phyloP scores from a whole-genome alignment of 2,797 vertebrate genomes.

The Oreochromis grahami region DNA sequence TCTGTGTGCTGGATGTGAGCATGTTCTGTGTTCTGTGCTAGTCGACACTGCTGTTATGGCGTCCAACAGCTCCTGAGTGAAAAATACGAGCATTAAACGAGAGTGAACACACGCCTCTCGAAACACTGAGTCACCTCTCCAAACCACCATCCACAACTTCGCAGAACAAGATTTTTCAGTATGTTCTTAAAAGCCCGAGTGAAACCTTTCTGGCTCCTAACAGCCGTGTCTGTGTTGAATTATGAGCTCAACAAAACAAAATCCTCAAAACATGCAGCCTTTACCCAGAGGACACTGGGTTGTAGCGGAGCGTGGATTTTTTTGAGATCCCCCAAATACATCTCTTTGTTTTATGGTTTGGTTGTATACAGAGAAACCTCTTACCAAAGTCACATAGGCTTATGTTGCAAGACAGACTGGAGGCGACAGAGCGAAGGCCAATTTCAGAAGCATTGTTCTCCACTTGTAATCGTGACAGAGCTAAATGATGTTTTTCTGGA shows the following conservation, averaged over 20 bases:
- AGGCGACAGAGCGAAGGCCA: slow-evolving; percentile 9
- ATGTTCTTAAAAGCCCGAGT: slow-evolving; percentile 52
- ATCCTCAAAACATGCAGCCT: slow-evolving; percentile 68
- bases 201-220: slow-evolving; percentile 65
- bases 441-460: slow-evolving; percentile 31
- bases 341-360: slow-evolving; percentile 62
- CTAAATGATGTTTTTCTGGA: neutral
- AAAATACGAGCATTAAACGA: slow-evolving; percentile 11
- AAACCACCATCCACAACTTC: slow-evolving; percentile 41
- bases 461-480: neutral
- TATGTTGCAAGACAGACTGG: slow-evolving; percentile 39
- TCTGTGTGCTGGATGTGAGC: neutral
- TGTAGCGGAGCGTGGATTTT: slow-evolving; percentile 47
- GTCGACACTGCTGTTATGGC: neutral
- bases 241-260: slow-evolving; percentile 79
- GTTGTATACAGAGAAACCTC: slow-evolving; percentile 45
- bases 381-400: slow-evolving; percentile 28
- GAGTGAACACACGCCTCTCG: slow-evolving; percentile 1
- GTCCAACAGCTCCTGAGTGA: neutral
- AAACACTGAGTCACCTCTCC: slow-evolving; percentile 42
- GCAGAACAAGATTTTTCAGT: slow-evolving; percentile 23
- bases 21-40: neutral
- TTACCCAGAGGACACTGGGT: slow-evolving; percentile 63
- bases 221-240: slow-evolving; percentile 72
- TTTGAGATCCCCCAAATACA: slow-evolving; percentile 57